Percentiles rank a stretch among this genome's conserved stretches.
Evolutionary conservation across 2,797 vertebrate genomes (phyloP).

Genomic region (Chromobotia macracanthus): DNA sequence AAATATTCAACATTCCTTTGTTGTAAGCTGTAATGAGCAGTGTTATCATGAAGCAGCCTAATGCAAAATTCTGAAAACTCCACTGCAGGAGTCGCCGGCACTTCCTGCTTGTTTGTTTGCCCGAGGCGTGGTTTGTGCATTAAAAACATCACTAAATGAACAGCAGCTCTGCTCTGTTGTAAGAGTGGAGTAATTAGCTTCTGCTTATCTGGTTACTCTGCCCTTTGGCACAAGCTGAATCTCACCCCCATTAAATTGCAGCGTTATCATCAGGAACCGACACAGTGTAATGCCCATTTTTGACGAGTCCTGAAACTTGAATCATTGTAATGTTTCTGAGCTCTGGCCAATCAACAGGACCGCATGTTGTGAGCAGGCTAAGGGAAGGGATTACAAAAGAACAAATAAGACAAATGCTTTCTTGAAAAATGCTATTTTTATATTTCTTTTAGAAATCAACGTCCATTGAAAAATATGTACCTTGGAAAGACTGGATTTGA

Average conservation of each 20-base stretch:
- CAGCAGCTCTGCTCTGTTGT: conserved; percentile 46
- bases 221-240: conserved; percentile 50
- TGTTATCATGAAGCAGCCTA: conserved; percentile 21
- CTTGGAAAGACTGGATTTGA: not conserved
- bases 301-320: conserved; percentile 37
- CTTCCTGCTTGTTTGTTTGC: conserved; percentile 41
- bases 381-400: conserved; percentile 26
- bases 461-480: not conserved
- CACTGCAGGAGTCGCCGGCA: conserved; percentile 21
- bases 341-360: conserved; percentile 7
- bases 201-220: conserved; percentile 56
- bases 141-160: conserved; percentile 55
- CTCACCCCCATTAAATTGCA: conserved; percentile 52
- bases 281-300: conserved; percentile 37
- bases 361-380: conserved; percentile 1
- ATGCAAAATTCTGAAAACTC: conserved; percentile 3
- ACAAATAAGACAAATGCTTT: not conserved
- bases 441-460: conserved; percentile 11
- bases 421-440: not conserved
- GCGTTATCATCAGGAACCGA: conserved; percentile 45
- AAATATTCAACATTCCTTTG: conserved; percentile 13
- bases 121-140: conserved; percentile 49
- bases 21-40: not conserved
- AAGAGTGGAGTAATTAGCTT: conserved; percentile 60
- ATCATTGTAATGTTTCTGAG: conserved; percentile 19